A percentile compares a stretch with the other conserved stretches of the same genome.
Conservation (phyloP, 2,888 invertebrate genomes). For the Mesorhabditis belari region DNA sequence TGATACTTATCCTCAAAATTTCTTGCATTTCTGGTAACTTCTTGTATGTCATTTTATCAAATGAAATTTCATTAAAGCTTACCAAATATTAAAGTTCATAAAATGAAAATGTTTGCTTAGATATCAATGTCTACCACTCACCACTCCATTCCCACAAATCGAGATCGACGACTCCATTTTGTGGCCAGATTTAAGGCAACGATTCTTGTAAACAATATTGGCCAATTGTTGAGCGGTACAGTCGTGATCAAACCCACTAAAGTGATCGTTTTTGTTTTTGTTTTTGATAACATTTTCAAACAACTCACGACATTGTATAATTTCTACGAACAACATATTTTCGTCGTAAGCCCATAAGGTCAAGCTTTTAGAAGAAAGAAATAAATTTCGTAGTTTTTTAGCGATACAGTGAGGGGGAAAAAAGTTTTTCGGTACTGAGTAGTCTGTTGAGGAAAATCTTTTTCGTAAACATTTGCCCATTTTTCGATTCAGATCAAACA, state of each 20-base stretch:
- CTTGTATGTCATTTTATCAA: no score
- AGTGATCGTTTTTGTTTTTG: constrained; percentile 7
- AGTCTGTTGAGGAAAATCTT: no score
- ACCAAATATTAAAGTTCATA: background rate
- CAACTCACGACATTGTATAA: background rate
- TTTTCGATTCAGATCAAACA: no score
- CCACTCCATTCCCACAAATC: constrained; percentile 13
- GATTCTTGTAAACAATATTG: constrained; percentile 42
- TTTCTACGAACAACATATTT: background rate
- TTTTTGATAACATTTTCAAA: background rate
- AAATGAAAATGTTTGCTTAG: background rate
- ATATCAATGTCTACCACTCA: background rate
- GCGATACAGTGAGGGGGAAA: no score
- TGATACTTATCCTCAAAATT: no score
- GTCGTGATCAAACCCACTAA: constrained; percentile 50
- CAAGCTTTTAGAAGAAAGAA: no score
- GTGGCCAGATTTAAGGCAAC: constrained; percentile 24
- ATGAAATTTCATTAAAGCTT: no score
- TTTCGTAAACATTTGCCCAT: no score
- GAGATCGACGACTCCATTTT: constrained; percentile 1
- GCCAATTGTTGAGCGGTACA: constrained; percentile 47
- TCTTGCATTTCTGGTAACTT: no score
- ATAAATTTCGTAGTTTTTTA: no score
- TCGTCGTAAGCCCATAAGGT: background rate
- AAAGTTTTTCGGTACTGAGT: no score